These are phyloP conservation scores for Nasonia longicornis DNA, from an alignment of 1,140 invertebrate species.

Conservation along the genomic window DNA sequence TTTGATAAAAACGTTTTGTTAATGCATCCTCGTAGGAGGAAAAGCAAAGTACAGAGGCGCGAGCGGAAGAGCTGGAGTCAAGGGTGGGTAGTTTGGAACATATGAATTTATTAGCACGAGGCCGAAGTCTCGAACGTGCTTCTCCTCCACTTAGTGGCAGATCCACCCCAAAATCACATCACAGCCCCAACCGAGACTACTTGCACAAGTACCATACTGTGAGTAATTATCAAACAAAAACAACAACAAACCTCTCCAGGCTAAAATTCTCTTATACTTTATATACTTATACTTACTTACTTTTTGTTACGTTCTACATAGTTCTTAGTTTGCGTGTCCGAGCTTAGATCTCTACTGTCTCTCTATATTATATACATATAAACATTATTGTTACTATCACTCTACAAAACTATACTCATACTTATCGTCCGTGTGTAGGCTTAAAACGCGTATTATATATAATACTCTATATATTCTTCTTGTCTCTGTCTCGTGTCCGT, in stretches of 20 bases:
- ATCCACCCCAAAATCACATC: conserved; percentile 83
- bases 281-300: conserved; percentile 2
- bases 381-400: conserved; percentile 12
- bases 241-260: conserved; percentile 30
- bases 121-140: conserved; percentile 79
- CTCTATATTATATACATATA: conserved; percentile 11
- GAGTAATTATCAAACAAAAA: conserved; percentile 61
- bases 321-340: conserved; percentile 27
- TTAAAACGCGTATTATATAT: conserved; percentile 17
- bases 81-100: conserved; percentile 95
- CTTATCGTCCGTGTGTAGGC: conserved; percentile 27
- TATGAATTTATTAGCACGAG: conserved; percentile 87
- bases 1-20: conserved; percentile 39
- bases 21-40: conserved; percentile 81
- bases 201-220: conserved; percentile 88
- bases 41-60: conserved; percentile 96
- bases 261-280: neutral
- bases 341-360: conserved; percentile 16
- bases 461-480: conserved; percentile 15
- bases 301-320: conserved; percentile 24
- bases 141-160: conserved; percentile 85
- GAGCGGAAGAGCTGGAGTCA: conserved; percentile 97
- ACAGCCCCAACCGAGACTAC: conserved; percentile 83
- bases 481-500: conserved; percentile 32
- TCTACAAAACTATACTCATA: conserved; percentile 16